Conservation (phyloP, 2,797 vertebrate genomes). For the Antennarius maculatus region DNA sequence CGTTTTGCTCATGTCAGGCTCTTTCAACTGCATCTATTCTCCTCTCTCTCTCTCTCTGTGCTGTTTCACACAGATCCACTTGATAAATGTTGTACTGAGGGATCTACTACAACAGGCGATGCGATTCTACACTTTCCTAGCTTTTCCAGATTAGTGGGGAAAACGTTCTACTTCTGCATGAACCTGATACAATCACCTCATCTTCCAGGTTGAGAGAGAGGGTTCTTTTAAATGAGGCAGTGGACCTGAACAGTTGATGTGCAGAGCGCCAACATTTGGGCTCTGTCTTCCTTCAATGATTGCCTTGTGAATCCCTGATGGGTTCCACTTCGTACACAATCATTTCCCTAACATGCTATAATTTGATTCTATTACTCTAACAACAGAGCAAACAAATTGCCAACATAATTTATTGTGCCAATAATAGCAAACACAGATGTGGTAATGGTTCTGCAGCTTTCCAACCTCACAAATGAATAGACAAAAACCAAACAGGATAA, state of each 20-base stretch:
- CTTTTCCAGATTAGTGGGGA: slow-evolving; percentile 21
- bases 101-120: slow-evolving; percentile 11
- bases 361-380: slow-evolving; percentile 81
- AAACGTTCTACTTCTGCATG: slow-evolving; percentile 20
- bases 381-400: slow-evolving; percentile 81
- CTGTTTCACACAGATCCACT: slow-evolving; percentile 61
- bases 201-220: slow-evolving; percentile 30
- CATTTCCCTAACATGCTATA: slow-evolving; percentile 79
- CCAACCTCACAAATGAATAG: slow-evolving; percentile 72
- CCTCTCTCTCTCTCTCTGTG: slow-evolving; percentile 28
- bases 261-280: slow-evolving; percentile 67
- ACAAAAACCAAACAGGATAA: slow-evolving; percentile 67
- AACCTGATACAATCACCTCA: slow-evolving; percentile 34
- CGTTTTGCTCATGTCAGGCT: slow-evolving; percentile 50
- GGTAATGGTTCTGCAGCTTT: slow-evolving; percentile 69
- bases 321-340: slow-evolving; percentile 78
- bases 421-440: slow-evolving; percentile 81
- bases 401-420: slow-evolving; percentile 81
- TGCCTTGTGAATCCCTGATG: slow-evolving; percentile 78
- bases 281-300: slow-evolving; percentile 75
- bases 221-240: slow-evolving; percentile 60
- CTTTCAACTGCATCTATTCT: slow-evolving; percentile 55
- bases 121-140: slow-evolving; percentile 28
- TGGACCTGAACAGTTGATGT: slow-evolving; percentile 60
- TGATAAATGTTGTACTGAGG: slow-evolving; percentile 21